Conservation (phyloP, 2,888 invertebrate genomes). For the Branchipolynoe longqiensis region DNA sequence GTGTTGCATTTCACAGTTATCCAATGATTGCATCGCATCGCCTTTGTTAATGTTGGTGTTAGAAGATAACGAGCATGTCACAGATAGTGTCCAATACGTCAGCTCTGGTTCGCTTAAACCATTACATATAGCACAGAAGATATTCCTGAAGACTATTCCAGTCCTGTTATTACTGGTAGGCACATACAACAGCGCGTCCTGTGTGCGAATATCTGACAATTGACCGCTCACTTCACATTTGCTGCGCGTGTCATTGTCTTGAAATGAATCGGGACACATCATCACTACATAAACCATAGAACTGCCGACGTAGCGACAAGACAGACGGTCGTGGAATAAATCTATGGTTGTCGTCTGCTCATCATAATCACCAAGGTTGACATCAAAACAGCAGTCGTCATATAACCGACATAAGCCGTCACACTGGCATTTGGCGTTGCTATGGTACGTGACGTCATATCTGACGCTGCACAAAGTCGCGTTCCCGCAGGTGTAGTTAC, state of each 20-base stretch:
- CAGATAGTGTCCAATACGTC: not conserved
- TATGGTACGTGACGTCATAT: not conserved
- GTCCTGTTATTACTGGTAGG: not conserved
- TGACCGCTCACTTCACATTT: slow-evolving; percentile 59
- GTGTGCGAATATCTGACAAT: not conserved
- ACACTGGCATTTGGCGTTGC: slow-evolving; percentile 67
- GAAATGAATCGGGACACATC: slow-evolving; percentile 66
- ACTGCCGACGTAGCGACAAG: not conserved
- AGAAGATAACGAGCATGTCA: not conserved
- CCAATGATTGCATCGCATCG: not conserved
- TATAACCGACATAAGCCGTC: slow-evolving; percentile 68
- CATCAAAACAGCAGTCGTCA: slow-evolving; percentile 71
- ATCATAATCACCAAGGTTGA: not conserved
- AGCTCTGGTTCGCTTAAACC: not conserved
- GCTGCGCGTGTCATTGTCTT: slow-evolving; percentile 57
- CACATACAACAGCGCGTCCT: not conserved
- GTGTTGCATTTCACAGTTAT: not conserved
- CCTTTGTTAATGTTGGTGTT: not conserved
- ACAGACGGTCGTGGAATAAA: not conserved
- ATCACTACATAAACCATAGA: slow-evolving; percentile 65
- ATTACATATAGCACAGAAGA: slow-evolving; percentile 15
- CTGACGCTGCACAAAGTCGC: not conserved
- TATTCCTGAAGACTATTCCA: slow-evolving; percentile 9
- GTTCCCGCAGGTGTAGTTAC: too few species aligned
- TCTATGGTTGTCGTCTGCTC: not conserved